Percentiles rank a stretch among this genome's conserved stretches.
Evolutionary conservation across 2,113 vertebrate species (phyloP).

Genomic region (Reinhardtius hippoglossoides): DNA sequence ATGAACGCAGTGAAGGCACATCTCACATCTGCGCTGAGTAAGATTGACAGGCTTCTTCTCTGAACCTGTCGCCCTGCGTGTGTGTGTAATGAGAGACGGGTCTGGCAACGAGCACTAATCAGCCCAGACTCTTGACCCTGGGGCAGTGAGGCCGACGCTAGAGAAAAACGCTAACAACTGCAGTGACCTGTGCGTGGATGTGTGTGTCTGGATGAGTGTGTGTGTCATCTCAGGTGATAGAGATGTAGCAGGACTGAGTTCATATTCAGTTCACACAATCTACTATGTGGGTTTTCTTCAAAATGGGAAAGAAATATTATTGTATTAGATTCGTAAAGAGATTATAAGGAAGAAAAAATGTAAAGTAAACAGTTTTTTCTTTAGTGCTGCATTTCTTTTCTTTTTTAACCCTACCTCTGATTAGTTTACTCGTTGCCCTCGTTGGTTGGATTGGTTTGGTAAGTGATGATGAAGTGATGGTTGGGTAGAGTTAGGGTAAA

Average conservation of each 20-base stretch:
- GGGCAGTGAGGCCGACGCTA: slow-evolving; percentile 51
- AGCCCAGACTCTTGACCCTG: slow-evolving; percentile 70
- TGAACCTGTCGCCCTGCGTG: slow-evolving; percentile 69
- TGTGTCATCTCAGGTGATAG: slow-evolving; percentile 44
- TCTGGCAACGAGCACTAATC: slow-evolving; percentile 72
- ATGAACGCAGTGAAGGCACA: slow-evolving; percentile 23
- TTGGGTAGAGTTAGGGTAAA: no score
- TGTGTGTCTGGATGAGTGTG: neutral
- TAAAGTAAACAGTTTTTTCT: no score
- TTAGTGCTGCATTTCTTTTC: no score
- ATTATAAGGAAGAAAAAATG: neutral
- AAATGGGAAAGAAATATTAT: neutral
- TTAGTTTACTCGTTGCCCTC: no score
- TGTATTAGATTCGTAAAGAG: neutral
- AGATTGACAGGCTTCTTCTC: slow-evolving; percentile 78
- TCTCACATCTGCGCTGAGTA: slow-evolving; percentile 45
- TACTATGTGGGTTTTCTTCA: neutral
- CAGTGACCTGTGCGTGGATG: slow-evolving; percentile 25
- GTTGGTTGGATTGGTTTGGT: no score
- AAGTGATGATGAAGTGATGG: no score
- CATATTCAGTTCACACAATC: slow-evolving; percentile 2
- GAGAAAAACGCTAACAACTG: slow-evolving; percentile 57
- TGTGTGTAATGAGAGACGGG: slow-evolving; percentile 75
- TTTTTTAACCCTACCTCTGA: no score
- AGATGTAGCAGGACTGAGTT: neutral